Evolutionary conservation across 2,113 vertebrate species (phyloP), one percentile per base, ranked within the genome.

Genomic region (Anhinga anhinga): DNA sequence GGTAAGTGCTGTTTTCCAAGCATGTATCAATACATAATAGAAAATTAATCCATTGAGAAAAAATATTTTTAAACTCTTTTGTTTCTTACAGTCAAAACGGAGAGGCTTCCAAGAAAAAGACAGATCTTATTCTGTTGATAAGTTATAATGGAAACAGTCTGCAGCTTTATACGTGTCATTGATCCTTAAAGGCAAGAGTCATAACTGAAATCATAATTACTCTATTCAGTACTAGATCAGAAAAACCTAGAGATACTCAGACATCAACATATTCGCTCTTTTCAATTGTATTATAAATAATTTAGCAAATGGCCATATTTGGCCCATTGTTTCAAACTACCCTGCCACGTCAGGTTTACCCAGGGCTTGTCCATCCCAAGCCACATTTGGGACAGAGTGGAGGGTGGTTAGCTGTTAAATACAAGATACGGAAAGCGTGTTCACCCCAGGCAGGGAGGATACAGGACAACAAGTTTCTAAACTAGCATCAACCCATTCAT

Each of bases 281-380:
- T 76, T 10, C 69, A 74, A 4, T 47, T 44, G 5, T 11, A 23
- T 44, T 4, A 29, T 17, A 63, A 78, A 36, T n/a, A 45, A 81
- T 44, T 52, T 5, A 74, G 26, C 72, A 74, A 71, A 23, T 34
- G 36, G 32, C 11, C 15, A 0, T 3, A 18, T 78, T 56, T 55
- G 18, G 6, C 38, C 26, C 50, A 10, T 15, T 49, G 16, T 42
- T 70, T 21, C 65, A 55, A 66, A 62, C 21, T 3, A 15, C 16
- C 16, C 32, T 9, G 0, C 32, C 59, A 47, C 0, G 0, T 32
- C 47, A 72, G 17, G 34, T 26, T 58, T 8, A 26, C 19, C 59
- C 56, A 67, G 80, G 21, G 23, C 26, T 74, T 38, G 52, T 47
- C 55, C 44, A 74, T 27, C 40, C 88, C 36, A 52, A 74, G 36